phyloP scores from a whole-genome alignment of 1,140 invertebrate genomes.

The Hesperophylax magnus region DNA sequence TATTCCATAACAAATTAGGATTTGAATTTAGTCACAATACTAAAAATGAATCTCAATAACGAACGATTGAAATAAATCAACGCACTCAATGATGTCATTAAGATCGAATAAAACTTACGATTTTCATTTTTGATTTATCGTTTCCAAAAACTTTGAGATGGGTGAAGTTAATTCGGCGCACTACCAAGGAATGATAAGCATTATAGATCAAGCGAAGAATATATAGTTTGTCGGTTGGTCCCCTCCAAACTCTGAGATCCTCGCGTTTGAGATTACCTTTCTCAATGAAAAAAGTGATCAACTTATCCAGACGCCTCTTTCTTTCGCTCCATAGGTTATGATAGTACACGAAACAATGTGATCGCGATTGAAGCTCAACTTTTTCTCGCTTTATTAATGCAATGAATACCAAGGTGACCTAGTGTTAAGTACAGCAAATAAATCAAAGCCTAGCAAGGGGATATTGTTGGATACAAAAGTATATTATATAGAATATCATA shows the following conservation, averaged over 20 bases:
- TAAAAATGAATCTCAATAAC: too few relatives aligned
- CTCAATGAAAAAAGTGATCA: neutral
- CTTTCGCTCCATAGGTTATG: neutral
- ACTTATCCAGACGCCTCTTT: neutral
- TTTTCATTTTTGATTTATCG: neutral
- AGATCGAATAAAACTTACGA: neutral
- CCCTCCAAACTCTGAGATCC: neutral
- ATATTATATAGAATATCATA: too few relatives aligned
- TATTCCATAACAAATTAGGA: too few relatives aligned
- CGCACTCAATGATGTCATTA: too few relatives aligned
- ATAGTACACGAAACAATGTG: neutral
- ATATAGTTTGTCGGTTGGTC: neutral
- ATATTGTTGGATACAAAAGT: too few relatives aligned
- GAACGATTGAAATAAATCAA: too few relatives aligned
- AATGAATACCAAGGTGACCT: too few relatives aligned
- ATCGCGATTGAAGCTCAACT: neutral
- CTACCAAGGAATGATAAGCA: neutral
- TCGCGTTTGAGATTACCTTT: neutral
- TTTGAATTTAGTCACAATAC: too few relatives aligned
- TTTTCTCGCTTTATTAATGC: too few relatives aligned
- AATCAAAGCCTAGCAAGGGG: too few relatives aligned
- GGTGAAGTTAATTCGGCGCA: neutral
- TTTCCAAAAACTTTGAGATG: neutral
- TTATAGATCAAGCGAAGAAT: neutral
- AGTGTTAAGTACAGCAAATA: too few relatives aligned